phyloP scores from a whole-genome alignment of 2,113 vertebrate genomes.

The Sebastes schlegelii region DNA sequence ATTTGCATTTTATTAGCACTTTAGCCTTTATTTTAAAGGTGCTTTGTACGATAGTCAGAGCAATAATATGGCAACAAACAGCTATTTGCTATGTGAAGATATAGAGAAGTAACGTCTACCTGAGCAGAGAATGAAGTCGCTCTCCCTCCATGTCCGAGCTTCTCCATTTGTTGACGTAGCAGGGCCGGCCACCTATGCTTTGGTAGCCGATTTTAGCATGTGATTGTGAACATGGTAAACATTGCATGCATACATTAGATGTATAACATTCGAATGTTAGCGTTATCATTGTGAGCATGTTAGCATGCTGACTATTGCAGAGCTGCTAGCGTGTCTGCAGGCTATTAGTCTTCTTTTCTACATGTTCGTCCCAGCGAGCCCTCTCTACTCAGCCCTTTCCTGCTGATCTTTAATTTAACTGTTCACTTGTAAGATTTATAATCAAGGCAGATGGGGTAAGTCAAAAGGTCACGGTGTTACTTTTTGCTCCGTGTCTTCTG shows the following conservation, averaged over 20 bases:
- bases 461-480: slow-evolving; percentile 21
- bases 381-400: not conserved
- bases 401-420: slow-evolving; percentile 13
- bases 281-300: not conserved
- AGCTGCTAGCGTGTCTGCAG: too few species aligned
- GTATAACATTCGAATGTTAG: not conserved
- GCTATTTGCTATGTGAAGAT: too few species aligned
- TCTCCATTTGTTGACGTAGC: too few species aligned
- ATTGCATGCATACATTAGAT: too few species aligned
- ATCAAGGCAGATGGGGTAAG: slow-evolving; percentile 8
- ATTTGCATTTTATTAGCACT: slow-evolving; percentile 33
- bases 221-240: not conserved
- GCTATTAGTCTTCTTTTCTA: not conserved
- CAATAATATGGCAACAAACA: too few species aligned
- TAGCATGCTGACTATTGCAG: too few species aligned
- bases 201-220: not conserved
- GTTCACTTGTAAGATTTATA: slow-evolving; percentile 16
- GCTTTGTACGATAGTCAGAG: too few species aligned
- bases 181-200: too few species aligned
- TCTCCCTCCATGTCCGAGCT: too few species aligned
- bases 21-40: too few species aligned
- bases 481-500: not conserved
- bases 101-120: too few species aligned
- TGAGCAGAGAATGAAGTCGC: too few species aligned
- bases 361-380: not conserved